Evolutionary conservation across 2,113 vertebrate genomes (phyloP).

Genomic region (Merops nubicus): DNA sequence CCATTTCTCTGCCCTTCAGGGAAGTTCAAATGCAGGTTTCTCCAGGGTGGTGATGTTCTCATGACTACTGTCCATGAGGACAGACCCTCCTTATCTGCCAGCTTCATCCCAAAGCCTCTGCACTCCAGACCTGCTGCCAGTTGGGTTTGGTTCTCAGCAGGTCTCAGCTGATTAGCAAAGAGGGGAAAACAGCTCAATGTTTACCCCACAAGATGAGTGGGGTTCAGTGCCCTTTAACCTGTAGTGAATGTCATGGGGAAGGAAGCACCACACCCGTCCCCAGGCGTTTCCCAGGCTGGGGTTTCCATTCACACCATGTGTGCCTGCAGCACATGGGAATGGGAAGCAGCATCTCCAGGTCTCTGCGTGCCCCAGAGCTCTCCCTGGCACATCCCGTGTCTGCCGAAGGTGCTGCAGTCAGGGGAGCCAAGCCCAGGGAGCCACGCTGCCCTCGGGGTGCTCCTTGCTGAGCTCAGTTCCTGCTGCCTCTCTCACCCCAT

Average conservation of each 20-base stretch:
- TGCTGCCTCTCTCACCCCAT: not conserved
- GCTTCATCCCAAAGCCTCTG: not conserved
- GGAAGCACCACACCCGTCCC: not conserved
- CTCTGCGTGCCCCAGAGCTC: no score
- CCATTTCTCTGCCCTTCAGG: not conserved
- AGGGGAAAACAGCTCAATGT: not conserved
- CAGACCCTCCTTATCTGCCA: no score
- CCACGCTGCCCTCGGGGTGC: not conserved
- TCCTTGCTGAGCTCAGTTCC: accelerated
- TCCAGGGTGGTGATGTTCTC: no score
- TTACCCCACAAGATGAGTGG: accelerated
- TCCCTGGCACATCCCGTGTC: not conserved
- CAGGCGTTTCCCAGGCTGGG: no score
- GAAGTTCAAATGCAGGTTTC: no score
- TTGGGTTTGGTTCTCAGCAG: not conserved
- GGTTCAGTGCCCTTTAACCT: accelerated
- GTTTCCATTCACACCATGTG: accelerated
- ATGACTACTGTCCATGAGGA: no score
- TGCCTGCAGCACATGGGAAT: accelerated
- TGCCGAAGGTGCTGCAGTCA: not conserved
- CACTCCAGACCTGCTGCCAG: not conserved
- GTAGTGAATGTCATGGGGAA: not conserved
- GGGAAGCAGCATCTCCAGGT: not conserved
- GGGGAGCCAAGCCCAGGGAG: not conserved
- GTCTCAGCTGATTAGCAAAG: not conserved